A percentile compares a stretch with the other conserved stretches of the same genome.
phyloP scores from a whole-genome alignment of 2,888 invertebrate species.

The Cephalotes varians region DNA sequence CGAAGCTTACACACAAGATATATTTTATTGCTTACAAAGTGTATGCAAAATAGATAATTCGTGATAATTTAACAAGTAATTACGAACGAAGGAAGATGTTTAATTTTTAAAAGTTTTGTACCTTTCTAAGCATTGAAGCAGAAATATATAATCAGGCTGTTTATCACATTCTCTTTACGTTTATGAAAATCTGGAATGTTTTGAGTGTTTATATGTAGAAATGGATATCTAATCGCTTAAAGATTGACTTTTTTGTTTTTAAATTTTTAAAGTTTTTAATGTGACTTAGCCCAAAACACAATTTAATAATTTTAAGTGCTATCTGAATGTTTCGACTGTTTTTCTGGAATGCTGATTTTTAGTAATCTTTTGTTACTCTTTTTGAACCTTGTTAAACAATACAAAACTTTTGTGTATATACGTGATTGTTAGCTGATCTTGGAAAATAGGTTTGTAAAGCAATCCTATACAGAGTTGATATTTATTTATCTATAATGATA shows the following conservation, averaged over 20 bases:
- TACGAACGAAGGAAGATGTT: neutral
- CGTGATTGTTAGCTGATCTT: neutral
- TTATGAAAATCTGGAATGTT: neutral
- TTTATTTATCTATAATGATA: neutral
- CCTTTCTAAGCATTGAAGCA: neutral
- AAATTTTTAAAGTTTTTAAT: too few relatives aligned
- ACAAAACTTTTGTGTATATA: neutral
- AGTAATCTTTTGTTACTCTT: too few relatives aligned
- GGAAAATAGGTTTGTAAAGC: neutral
- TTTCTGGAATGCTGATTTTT: neutral
- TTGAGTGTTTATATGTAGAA: neutral
- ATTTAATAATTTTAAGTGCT: neutral
- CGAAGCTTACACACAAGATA: neutral
- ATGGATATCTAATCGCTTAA: neutral
- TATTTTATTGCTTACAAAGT: neutral
- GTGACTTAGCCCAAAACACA: neutral
- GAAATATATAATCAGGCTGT: neutral
- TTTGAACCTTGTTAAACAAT: slow-evolving; percentile 5
- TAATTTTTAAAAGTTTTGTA: neutral
- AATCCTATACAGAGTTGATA: neutral
- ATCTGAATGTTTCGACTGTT: neutral
- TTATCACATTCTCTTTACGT: neutral
- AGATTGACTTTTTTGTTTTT: neutral
- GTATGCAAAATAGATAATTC: neutral
- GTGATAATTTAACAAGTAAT: neutral